phyloP scores from a whole-genome alignment of 2,113 vertebrate species.

The Australoheros scitulus region DNA sequence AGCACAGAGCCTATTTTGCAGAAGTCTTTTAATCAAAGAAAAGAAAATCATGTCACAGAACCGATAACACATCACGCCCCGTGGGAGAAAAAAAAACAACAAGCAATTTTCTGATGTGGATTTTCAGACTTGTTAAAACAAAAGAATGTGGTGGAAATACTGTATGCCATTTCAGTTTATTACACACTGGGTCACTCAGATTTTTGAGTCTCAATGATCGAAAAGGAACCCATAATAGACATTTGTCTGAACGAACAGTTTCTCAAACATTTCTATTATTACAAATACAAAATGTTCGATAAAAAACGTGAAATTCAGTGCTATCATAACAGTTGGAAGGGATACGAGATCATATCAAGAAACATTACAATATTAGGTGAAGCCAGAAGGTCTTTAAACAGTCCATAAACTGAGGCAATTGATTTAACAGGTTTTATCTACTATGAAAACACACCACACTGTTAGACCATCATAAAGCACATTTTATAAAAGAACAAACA shows the following conservation, averaged over 20 bases:
- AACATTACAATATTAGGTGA: constrained; percentile 68
- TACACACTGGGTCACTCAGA: constrained; percentile 47
- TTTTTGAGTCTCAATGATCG: constrained; percentile 34
- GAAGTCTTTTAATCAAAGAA: constrained; percentile 71
- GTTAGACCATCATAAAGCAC: constrained; percentile 64
- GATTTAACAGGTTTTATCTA: constrained; percentile 62
- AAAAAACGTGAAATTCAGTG: constrained; percentile 80
- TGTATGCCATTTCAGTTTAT: constrained; percentile 22
- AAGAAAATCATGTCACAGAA: constrained; percentile 61
- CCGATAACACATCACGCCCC: constrained; percentile 53
- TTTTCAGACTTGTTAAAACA: constrained; percentile 32
- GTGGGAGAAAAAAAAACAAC: constrained; percentile 21
- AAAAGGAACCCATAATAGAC: constrained; percentile 35
- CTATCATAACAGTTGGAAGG: constrained; percentile 69
- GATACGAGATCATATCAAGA: constrained; percentile 72
- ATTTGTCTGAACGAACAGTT: constrained; percentile 40
- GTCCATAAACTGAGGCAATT: constrained; percentile 63
- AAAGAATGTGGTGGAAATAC: constrained; percentile 26
- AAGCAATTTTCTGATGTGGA: constrained; percentile 6
- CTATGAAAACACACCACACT: constrained; percentile 68
- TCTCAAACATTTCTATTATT: constrained; percentile 75
- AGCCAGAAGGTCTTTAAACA: constrained; percentile 59
- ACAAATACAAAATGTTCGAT: constrained; percentile 84
- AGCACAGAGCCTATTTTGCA: constrained; percentile 32
- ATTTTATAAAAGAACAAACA: constrained; percentile 35